These are phyloP conservation scores for Heliconius melpomene DNA, from an alignment of 1,140 invertebrate genomes.

Conservation along the genomic window DNA sequence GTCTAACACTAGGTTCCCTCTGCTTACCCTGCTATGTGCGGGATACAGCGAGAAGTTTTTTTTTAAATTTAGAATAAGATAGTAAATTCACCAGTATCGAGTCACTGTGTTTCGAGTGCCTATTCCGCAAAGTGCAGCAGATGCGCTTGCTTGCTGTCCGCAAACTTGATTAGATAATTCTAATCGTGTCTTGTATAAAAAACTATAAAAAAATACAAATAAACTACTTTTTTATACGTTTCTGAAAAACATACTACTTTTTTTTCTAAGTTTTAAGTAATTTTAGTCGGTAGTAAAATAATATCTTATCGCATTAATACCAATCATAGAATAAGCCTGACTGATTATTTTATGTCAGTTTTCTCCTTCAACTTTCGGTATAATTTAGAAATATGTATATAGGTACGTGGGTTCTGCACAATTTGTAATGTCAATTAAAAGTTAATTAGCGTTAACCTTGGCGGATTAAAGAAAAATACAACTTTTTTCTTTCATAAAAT, in stretches of 20 bases:
- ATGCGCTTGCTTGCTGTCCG: too few relatives aligned
- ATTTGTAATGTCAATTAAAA: conserved; percentile 26
- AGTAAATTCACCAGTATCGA: too few relatives aligned
- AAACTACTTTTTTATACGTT: too few relatives aligned
- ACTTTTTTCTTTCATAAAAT: conserved; percentile 49
- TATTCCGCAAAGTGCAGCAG: too few relatives aligned
- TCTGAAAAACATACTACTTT: too few relatives aligned
- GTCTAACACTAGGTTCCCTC: too few relatives aligned
- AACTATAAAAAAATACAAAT: not conserved
- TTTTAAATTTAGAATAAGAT: too few relatives aligned
- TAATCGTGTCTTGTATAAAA: not conserved
- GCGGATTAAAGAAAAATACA: conserved; percentile 48
- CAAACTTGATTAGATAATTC: too few relatives aligned
- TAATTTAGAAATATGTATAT: not conserved
- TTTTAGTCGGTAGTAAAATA: not conserved
- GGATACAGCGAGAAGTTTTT: too few relatives aligned
- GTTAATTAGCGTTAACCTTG: conserved; percentile 8
- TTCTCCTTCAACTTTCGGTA: not conserved
- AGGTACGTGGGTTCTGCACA: not conserved
- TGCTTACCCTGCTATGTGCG: too few relatives aligned
- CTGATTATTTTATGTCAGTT: not conserved
- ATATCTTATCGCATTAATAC: not conserved
- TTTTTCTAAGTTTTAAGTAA: too few relatives aligned
- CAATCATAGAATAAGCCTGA: not conserved
- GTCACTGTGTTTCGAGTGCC: too few relatives aligned